A percentile compares a stretch with the other conserved stretches of the same genome.
phyloP scores from a whole-genome alignment of 2,113 vertebrate genomes.

The Bubo scandiacus region DNA sequence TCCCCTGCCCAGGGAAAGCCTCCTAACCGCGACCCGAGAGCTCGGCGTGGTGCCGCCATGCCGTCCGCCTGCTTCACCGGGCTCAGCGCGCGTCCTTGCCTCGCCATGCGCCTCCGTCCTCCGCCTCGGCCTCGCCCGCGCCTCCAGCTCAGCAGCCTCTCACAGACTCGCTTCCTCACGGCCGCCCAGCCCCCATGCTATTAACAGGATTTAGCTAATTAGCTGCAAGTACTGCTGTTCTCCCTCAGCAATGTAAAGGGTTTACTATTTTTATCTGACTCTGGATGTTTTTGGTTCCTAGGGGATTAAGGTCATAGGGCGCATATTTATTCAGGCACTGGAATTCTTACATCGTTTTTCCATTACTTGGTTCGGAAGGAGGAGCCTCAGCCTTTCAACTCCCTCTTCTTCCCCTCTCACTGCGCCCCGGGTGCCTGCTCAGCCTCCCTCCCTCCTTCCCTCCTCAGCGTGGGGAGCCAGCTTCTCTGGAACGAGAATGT shows the following conservation, averaged over 20 bases:
- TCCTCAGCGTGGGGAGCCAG: not conserved
- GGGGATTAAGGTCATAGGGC: constrained; percentile 79
- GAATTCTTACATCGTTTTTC: constrained; percentile 88
- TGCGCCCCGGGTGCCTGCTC: not conserved
- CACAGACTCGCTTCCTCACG: not conserved
- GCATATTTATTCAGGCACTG: constrained; percentile 81
- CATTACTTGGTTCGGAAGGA: constrained; percentile 79
- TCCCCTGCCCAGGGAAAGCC: not conserved
- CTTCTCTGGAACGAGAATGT: not conserved
- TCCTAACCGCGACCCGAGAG: fast-evolving
- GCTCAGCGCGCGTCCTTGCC: fast-evolving
- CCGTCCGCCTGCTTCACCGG: not conserved
- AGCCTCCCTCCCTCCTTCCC: not conserved
- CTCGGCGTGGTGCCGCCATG: fast-evolving
- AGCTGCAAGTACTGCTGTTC: not conserved
- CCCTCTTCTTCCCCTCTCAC: constrained; percentile 49
- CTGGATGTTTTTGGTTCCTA: constrained; percentile 64
- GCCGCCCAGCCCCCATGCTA: not conserved
- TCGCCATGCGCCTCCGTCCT: fast-evolving
- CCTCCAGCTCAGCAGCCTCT: not conserved
- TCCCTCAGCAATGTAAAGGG: constrained; percentile 56
- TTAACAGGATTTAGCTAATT: constrained; percentile 42
- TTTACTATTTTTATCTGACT: constrained; percentile 81
- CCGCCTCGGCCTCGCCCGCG: not conserved
- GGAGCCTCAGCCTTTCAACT: constrained; percentile 57